phyloP scores from a whole-genome alignment of 2,797 vertebrate species.

The Hyperoplus immaculatus region DNA sequence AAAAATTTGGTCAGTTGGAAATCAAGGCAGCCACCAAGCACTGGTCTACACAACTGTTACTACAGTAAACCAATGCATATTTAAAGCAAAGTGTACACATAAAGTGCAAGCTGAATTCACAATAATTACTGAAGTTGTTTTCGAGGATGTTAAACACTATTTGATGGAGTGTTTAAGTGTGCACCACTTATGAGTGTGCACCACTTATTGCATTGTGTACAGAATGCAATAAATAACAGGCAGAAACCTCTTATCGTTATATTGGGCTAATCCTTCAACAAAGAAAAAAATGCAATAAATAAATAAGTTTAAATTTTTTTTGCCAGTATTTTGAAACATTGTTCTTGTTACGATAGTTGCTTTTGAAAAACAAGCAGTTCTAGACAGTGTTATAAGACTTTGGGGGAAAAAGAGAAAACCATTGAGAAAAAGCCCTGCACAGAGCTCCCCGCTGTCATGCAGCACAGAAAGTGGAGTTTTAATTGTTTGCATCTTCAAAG shows the following conservation, averaged over 20 bases:
- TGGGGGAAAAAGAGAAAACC: constrained; percentile 43
- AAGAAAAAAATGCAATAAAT: too few species aligned
- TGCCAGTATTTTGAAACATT: constrained; percentile 3
- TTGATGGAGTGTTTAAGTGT: neutral
- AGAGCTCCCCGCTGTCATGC: constrained; percentile 35
- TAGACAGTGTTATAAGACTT: constrained; percentile 35
- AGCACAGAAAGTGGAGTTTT: constrained; percentile 48
- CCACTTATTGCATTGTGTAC: neutral
- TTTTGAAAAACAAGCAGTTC: constrained; percentile 39
- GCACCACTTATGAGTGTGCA: neutral
- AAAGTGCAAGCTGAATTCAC: neutral
- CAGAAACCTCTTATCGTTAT: neutral
- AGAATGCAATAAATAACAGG: neutral
- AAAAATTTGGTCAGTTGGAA: too few species aligned
- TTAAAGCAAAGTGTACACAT: neutral
- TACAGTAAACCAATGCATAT: neutral
- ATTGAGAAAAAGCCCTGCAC: constrained; percentile 19
- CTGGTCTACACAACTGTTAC: too few species aligned
- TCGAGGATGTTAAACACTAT: neutral
- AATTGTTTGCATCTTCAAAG: constrained; percentile 71
- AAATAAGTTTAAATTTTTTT: too few species aligned
- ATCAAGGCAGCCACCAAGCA: too few species aligned
- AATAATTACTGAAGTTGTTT: neutral
- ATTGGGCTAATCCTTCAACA: constrained; percentile 13
- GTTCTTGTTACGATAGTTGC: constrained; percentile 41